Conservation (phyloP, 1,140 invertebrate species). For the Aphis gossypii region DNA sequence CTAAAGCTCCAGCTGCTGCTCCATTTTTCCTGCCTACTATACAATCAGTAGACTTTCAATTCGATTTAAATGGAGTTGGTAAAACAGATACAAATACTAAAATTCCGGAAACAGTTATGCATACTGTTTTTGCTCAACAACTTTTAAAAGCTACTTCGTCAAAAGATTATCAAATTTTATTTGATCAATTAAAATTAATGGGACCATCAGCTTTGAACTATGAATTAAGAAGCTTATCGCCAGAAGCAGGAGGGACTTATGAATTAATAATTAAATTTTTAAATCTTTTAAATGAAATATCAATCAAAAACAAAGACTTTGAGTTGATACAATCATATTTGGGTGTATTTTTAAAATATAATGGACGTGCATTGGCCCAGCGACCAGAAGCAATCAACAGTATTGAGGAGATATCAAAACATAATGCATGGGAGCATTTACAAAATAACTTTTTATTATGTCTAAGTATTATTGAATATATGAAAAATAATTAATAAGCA, state of each 20-base stretch:
- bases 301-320: slow-evolving; percentile 83
- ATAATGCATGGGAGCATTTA: slow-evolving; percentile 25
- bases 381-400: not conserved
- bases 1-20: slow-evolving; percentile 82
- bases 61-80: slow-evolving; percentile 72
- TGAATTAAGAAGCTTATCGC: slow-evolving; percentile 83
- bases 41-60: slow-evolving; percentile 81
- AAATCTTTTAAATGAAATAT: slow-evolving; percentile 75
- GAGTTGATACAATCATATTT: slow-evolving; percentile 93
- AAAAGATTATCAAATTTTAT: slow-evolving; percentile 67
- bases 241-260: slow-evolving; percentile 76
- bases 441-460: slow-evolving; percentile 37
- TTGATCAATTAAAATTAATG: slow-evolving; percentile 80
- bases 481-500: slow-evolving; percentile 48
- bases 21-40: slow-evolving; percentile 96
- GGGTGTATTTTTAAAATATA: slow-evolving; percentile 82
- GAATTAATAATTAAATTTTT: slow-evolving; percentile 82
- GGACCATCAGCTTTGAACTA: slow-evolving; percentile 87
- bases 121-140: slow-evolving; percentile 73
- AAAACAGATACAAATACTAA: slow-evolving; percentile 62
- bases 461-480: slow-evolving; percentile 44
- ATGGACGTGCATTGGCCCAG: slow-evolving; percentile 23
- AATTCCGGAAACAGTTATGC: slow-evolving; percentile 67
- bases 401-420: not conserved
- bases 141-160: slow-evolving; percentile 65